Conservation (phyloP, 2,797 vertebrate genomes). For the Poliocrania exsul region DNA sequence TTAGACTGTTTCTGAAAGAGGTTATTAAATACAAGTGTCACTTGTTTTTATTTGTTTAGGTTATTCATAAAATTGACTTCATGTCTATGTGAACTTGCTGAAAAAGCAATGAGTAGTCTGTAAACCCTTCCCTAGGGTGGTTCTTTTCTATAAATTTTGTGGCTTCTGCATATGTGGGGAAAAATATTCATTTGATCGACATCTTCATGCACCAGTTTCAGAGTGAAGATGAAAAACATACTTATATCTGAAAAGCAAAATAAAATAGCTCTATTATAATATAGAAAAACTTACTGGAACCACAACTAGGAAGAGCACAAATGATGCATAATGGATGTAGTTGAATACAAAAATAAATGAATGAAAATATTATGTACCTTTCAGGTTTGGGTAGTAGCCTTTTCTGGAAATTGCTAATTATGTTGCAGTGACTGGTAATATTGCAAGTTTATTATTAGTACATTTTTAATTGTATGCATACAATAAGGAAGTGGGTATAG, state of each 20-base stretch:
- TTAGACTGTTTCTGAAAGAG: background rate
- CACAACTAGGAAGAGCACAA: background rate
- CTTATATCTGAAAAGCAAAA: background rate
- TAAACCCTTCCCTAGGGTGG: background rate
- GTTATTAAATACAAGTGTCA: background rate
- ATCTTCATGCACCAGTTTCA: background rate
- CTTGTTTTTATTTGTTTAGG: background rate
- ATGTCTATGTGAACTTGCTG: background rate
- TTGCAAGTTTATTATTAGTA: background rate
- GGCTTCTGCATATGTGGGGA: background rate
- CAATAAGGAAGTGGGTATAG: background rate
- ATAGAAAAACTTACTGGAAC: background rate
- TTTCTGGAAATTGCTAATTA: constrained; percentile 29
- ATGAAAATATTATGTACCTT: background rate
- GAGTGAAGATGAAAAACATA: background rate
- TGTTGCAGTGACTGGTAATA: background rate
- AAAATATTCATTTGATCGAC: background rate
- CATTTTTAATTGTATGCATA: constrained; percentile 14
- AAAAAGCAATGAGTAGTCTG: background rate
- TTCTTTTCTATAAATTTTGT: background rate
- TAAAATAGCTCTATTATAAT: background rate
- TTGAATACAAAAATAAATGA: background rate
- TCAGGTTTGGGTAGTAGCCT: background rate
- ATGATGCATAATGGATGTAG: background rate
- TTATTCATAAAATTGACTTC: background rate